Conservation (phyloP, 2,888 invertebrate species). For the Drosophila buzzatii region DNA sequence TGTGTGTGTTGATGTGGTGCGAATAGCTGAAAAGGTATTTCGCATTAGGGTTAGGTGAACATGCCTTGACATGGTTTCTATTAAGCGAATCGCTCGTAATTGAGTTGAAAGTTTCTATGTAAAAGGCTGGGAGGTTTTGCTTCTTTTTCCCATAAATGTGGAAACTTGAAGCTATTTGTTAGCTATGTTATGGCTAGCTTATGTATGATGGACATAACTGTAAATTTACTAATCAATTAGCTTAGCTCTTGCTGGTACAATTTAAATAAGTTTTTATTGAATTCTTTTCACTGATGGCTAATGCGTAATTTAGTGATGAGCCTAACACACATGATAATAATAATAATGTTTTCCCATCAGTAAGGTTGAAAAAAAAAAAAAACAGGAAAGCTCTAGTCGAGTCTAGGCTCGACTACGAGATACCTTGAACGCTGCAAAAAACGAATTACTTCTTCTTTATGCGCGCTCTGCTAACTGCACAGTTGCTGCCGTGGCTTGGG, state of each 20-base stretch:
- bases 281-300: too few species aligned
- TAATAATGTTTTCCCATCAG: too few species aligned
- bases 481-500: too few species aligned
- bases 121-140: not conserved
- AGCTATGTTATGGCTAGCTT: not conserved
- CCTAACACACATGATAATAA: not conserved
- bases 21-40: conserved; percentile 21
- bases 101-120: conserved; percentile 41
- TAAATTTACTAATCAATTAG: not conserved
- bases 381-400: too few species aligned
- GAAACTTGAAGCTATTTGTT: not conserved
- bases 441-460: too few species aligned
- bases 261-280: too few species aligned
- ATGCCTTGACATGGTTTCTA: conserved; percentile 41
- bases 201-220: not conserved
- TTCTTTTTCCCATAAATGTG: not conserved
- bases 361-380: too few species aligned
- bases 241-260: not conserved
- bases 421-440: too few species aligned
- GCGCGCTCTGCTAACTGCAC: too few species aligned
- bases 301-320: too few species aligned
- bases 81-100: conserved; percentile 63
- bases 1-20: conserved; percentile 38
- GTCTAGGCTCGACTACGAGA: too few species aligned
- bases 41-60: conserved; percentile 1